Base-by-base conservation (phyloP, 2,113 vertebrate species). In the Oryzias javanicus region DNA sequence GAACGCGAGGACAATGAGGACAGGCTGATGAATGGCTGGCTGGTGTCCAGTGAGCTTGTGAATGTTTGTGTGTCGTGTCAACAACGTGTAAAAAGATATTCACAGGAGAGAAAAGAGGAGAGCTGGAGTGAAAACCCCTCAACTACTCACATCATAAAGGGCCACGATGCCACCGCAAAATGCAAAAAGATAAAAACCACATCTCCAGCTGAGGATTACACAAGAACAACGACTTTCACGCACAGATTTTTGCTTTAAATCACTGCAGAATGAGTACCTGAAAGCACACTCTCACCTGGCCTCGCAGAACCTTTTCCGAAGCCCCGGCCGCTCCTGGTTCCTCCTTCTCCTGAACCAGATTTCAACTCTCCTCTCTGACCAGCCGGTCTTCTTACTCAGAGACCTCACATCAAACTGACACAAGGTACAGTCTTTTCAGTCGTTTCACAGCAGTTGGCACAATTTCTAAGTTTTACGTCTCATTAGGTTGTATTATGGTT, bases 81-180 rank as follows among this genome's bases (percentile, higher is more conserved):
- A 6, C 19, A 55, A 24, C 14, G 27, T 55, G 50, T 65, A 55
- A 20, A 55, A 49, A 60, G 45, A 64, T 47, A 50, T 20, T 10
- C 29, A 29, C 14, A 68, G 44, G 4, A 18, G n/a, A 55, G 2
- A 27, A 0, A 52, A 47, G 55, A 49, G 3, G 44, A 61, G 4
- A 6, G 45, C 4, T 19, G 8, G 49, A 41, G 7, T 24, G 14
- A 40, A 25, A 3, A 35, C 10, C 35, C 35, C 35, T 10, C 17
- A 2, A 20, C n/a, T 55, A 95, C 96, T 96, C 91, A 98, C 96
- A 74, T 98, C 95, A 48, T 95, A 89, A 14, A 98, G 91, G 81
- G 94, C 91, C 55, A 89, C 64, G 61, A 94, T 59, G 65, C 96
- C 96, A 47, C 85, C 91, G 62, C 91, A 42, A 79, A 93, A 93